Conservation (phyloP, 2,888 invertebrate genomes). For the Protodeltote pygarga region DNA sequence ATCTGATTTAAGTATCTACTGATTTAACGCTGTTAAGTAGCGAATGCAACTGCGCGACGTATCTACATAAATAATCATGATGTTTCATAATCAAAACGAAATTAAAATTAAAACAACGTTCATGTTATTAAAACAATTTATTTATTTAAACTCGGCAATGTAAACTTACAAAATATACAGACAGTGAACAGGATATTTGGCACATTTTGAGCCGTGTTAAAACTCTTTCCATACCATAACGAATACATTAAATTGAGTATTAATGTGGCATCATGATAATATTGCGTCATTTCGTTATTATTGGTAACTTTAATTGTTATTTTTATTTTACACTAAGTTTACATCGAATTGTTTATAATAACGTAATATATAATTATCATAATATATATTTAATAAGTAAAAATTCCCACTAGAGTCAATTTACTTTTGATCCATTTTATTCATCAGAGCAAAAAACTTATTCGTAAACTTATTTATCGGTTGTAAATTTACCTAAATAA, state of each 20-base stretch:
- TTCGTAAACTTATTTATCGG: conserved; percentile 13
- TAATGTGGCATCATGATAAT: conserved; percentile 2
- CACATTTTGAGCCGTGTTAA: conserved; percentile 64
- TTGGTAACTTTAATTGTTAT: conserved; percentile 5
- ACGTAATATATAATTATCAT: conserved; percentile 26
- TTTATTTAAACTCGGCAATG: conserved; percentile 72
- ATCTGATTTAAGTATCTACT: too few species aligned
- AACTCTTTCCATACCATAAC: conserved; percentile 29
- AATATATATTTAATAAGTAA: too few species aligned
- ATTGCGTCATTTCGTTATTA: neutral
- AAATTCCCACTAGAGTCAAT: conserved; percentile 16
- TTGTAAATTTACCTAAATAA: conserved; percentile 40
- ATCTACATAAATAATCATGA: too few species aligned
- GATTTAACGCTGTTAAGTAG: too few species aligned
- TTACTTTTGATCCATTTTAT: conserved; percentile 13
- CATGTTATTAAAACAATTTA: conserved; percentile 71
- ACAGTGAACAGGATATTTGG: conserved; percentile 64
- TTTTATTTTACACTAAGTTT: conserved; percentile 25
- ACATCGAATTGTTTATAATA: conserved; percentile 24
- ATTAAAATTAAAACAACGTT: conserved; percentile 37
- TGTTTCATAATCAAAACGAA: conserved; percentile 1
- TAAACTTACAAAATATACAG: conserved; percentile 79
- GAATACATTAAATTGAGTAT: conserved; percentile 9
- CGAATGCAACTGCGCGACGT: too few species aligned
- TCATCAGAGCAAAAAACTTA: conserved; percentile 23